Conservation (phyloP, 2,888 invertebrate genomes). For the Diarsia dahlii region DNA sequence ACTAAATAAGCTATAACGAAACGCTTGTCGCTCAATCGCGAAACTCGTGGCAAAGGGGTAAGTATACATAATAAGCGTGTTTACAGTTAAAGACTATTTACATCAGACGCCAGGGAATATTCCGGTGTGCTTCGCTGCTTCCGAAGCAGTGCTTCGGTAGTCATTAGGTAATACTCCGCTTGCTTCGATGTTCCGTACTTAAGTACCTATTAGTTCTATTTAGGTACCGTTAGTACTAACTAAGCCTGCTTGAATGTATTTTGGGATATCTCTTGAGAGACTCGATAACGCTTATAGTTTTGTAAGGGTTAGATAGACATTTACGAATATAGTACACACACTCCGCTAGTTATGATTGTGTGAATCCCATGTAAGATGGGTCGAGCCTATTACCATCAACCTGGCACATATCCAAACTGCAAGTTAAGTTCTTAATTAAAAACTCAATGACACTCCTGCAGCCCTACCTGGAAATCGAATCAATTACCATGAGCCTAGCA, state of each 20-base stretch:
- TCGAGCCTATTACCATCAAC: no score
- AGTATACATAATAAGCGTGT: constrained; percentile 30
- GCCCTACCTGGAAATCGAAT: no score
- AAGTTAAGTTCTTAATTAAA: no score
- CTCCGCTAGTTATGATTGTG: no score
- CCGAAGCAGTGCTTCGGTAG: neutral
- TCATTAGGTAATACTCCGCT: neutral
- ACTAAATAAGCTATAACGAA: neutral
- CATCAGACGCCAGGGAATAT: constrained; percentile 30
- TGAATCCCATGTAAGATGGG: no score
- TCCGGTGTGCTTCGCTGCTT: constrained; percentile 4
- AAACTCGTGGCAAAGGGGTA: neutral
- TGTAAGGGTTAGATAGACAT: neutral
- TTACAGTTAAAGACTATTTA: constrained; percentile 26
- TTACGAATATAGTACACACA: no score
- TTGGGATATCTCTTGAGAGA: neutral
- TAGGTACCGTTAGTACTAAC: neutral
- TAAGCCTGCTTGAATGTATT: neutral
- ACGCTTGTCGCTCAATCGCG: neutral
- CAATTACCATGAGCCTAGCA: no score
- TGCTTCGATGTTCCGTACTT: neutral
- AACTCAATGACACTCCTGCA: no score
- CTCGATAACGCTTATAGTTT: neutral
- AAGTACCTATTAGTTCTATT: constrained; percentile 8
- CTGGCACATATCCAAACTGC: no score